Evolutionary conservation across 2,113 vertebrate genomes (phyloP), one percentile per base, ranked within the genome.

Genomic region (Marmota flaviventris): DNA sequence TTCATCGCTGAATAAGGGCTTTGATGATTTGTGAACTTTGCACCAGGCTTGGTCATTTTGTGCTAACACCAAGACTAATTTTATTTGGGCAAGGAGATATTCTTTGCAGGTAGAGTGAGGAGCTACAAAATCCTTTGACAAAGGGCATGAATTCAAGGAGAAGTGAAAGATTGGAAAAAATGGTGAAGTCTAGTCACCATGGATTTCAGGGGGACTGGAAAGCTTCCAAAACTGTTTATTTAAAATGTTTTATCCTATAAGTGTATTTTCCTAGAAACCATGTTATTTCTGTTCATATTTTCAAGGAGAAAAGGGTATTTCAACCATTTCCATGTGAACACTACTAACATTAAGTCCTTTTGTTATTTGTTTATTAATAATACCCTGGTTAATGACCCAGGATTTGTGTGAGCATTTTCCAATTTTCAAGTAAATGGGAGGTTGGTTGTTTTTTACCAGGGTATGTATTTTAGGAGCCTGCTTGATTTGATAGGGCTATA

Each of bases 321-420:
- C 29, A 89, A 32, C 13, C 1, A 85, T 95, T 96, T 82, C 4
- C 13, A 78, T 83, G 63, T 92, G 48, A 78, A 32, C 86, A 92
- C 18, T 22, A 39, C 27, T 92, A 78, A 76, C 9, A 89, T 4
- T 48, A 63, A 42, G 16, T 5, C 6, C 17, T 88, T 89, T 16
- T 78, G 45, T 86, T 95, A 63, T 70, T 97, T 7, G 11, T 82
- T 89, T 22, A 79, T 56, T 96, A 42, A 70, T 53, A 20, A 20
- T 69, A 69, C 1, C 3, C 25, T 20, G 70, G 48, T 95, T 89
- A 86, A 85, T 89, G 29, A 89, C 16, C 34, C 4, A 77, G 53
- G 25, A 73, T 56, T 93, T 45, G 20, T 70, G 10, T 85, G 27
- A 42, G 14, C 34, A 89, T 93, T 73, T 85, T 91, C n/a, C 56